Conservation (phyloP, 1,140 invertebrate genomes). For the Trypoxylus dichotomus region DNA sequence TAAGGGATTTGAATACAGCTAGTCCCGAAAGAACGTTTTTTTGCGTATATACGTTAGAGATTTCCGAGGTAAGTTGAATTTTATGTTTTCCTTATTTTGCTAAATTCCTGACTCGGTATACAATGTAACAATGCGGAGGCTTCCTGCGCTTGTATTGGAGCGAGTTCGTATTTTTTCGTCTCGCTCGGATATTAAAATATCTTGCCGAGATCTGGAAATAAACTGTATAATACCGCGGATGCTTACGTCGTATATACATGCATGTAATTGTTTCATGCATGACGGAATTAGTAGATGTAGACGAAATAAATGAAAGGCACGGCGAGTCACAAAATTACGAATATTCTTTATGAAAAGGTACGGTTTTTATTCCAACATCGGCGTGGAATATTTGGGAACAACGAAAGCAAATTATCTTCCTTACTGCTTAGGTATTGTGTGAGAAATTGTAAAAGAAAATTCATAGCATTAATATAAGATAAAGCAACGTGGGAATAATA, state of each 20-base stretch:
- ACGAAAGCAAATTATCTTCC: too few relatives aligned
- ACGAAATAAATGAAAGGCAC: neutral
- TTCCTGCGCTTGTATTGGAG: conserved; percentile 1
- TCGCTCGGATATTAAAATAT: conserved; percentile 19
- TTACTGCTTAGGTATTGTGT: too few relatives aligned
- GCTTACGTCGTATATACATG: neutral
- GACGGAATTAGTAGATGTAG: neutral
- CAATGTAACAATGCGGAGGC: conserved; percentile 10
- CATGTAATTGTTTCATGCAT: neutral
- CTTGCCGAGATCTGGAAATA: conserved; percentile 16
- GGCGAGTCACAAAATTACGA: neutral
- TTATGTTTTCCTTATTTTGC: conserved; percentile 28
- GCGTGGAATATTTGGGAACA: too few relatives aligned
- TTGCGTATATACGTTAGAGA: conserved; percentile 38
- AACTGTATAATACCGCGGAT: neutral
- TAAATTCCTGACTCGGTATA: conserved; percentile 15
- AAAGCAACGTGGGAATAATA: too few relatives aligned
- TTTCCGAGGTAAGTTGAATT: conserved; percentile 32
- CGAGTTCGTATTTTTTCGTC: conserved; percentile 3
- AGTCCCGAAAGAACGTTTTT: conserved; percentile 34
- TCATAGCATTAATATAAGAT: too few relatives aligned
- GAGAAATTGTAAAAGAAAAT: too few relatives aligned
- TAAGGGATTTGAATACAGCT: conserved; percentile 38
- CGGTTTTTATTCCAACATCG: too few relatives aligned
- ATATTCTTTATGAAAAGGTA: neutral